A percentile compares a stretch with the other conserved stretches of the same genome.
Conservation (phyloP, 1,140 invertebrate species). For the Homarus americanus region DNA sequence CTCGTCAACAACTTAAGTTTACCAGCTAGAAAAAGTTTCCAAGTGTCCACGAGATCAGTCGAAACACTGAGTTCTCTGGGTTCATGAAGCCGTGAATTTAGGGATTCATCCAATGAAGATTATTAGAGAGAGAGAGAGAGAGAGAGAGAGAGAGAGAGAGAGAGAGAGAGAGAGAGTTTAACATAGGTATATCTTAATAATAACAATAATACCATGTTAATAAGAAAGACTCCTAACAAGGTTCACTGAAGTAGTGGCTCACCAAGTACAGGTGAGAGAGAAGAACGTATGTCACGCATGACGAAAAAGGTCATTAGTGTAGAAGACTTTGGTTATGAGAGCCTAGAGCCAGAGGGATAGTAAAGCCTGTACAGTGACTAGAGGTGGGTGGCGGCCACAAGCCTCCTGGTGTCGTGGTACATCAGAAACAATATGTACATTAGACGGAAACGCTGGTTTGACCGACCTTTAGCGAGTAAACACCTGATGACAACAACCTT, state of each 20-base stretch:
- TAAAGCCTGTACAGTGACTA: neutral
- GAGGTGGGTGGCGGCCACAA: neutral
- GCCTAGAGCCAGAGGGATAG: too few relatives aligned
- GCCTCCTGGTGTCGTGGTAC: neutral
- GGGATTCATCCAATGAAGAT: neutral
- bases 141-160: neutral
- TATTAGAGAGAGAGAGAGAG: neutral
- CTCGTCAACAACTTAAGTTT: too few relatives aligned
- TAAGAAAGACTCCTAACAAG: too few relatives aligned
- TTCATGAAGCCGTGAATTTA: neutral
- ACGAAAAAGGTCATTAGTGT: too few relatives aligned
- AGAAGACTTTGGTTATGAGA: too few relatives aligned
- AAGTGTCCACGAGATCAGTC: neutral
- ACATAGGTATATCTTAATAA: neutral
- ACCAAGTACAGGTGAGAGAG: too few relatives aligned
- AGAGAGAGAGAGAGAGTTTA: neutral
- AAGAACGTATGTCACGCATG: too few relatives aligned
- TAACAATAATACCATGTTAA: too few relatives aligned
- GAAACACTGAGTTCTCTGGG: neutral
- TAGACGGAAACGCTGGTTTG: constrained; percentile 28
- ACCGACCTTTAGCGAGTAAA: constrained; percentile 7
- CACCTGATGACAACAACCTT: neutral
- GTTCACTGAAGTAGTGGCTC: too few relatives aligned
- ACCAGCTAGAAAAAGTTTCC: neutral
- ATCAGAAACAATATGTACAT: constrained; percentile 12